Conservation (phyloP, 2,113 vertebrate species). For the Geococcyx californianus region DNA sequence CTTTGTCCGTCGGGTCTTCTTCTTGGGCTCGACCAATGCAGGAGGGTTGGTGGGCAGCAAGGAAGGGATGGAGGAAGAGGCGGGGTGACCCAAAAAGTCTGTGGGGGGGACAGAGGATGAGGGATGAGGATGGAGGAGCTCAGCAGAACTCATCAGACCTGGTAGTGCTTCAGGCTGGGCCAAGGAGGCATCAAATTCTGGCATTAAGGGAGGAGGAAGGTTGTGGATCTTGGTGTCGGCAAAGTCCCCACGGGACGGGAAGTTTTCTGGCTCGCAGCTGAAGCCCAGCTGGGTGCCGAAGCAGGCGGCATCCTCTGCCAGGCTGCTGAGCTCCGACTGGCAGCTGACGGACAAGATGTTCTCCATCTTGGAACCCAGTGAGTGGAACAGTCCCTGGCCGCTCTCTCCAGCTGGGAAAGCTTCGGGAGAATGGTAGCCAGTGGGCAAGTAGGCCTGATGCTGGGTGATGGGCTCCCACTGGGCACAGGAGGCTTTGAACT, state of each 20-base stretch:
- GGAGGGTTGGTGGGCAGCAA: conserved; percentile 76
- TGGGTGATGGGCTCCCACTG: conserved; percentile 87
- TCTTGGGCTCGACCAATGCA: conserved; percentile 75
- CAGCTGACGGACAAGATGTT: conserved; percentile 72
- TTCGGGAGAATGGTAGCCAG: conserved; percentile 75
- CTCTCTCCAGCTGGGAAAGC: neutral
- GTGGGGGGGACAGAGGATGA: conserved; percentile 69
- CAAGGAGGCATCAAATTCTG: conserved; percentile 32
- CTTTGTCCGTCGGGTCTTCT: conserved; percentile 81
- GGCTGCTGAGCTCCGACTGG: conserved; percentile 57
- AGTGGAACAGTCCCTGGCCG: conserved; percentile 62
- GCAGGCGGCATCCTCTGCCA: conserved; percentile 33
- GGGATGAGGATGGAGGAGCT: conserved; percentile 26
- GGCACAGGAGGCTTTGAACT: conserved; percentile 84
- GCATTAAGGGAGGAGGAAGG: neutral
- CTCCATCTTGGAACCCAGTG: conserved; percentile 74
- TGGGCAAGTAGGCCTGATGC: conserved; percentile 76
- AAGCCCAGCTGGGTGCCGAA: conserved; percentile 58
- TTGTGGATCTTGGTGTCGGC: conserved; percentile 31
- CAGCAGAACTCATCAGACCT: neutral
- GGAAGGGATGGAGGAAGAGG: conserved; percentile 70
- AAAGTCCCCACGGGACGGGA: conserved; percentile 40
- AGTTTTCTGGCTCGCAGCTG: conserved; percentile 47
- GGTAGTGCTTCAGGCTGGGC: conserved; percentile 26
- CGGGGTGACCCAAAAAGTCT: conserved; percentile 78